A percentile compares a stretch with the other conserved stretches of the same genome.
These are phyloP conservation scores for Clitarchus hookeri DNA, from an alignment of 2,888 invertebrate species.

Conservation along the genomic window DNA sequence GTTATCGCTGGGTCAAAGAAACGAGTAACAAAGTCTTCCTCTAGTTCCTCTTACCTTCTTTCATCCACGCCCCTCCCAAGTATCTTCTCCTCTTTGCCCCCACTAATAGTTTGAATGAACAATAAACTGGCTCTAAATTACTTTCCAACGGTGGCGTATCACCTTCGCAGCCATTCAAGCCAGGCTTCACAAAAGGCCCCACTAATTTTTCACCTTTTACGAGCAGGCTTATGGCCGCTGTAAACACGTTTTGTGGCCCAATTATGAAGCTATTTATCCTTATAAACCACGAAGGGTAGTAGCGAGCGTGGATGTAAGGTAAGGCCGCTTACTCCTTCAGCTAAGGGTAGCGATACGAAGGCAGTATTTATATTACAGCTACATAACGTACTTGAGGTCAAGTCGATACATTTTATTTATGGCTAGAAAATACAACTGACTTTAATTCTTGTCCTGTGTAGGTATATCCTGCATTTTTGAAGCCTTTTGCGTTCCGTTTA, in stretches of 20 bases:
- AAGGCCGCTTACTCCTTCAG: background rate
- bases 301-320: background rate
- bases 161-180: background rate
- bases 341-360: background rate
- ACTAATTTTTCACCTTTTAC: constrained; percentile 14
- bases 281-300: background rate
- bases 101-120: constrained; percentile 1
- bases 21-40: background rate
- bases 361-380: no score
- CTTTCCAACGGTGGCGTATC: background rate
- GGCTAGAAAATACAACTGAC: no score
- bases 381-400: no score
- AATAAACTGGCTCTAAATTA: constrained; percentile 9
- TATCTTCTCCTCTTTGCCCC: background rate
- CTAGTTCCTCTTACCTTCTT: background rate
- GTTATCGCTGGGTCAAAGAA: background rate
- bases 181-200: background rate
- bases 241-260: constrained; percentile 24
- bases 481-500: no score
- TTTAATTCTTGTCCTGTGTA: no score
- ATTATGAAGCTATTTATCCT: constrained; percentile 23
- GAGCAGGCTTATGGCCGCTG: constrained; percentile 18
- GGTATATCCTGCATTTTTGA: no score
- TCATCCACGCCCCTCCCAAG: background rate
- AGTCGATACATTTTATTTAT: no score